Evolutionary conservation across 92 coral and sea anemone genomes (phyloP), one percentile per base, ranked within the genome.

Genomic region (Siderastrea siderea): DNA sequence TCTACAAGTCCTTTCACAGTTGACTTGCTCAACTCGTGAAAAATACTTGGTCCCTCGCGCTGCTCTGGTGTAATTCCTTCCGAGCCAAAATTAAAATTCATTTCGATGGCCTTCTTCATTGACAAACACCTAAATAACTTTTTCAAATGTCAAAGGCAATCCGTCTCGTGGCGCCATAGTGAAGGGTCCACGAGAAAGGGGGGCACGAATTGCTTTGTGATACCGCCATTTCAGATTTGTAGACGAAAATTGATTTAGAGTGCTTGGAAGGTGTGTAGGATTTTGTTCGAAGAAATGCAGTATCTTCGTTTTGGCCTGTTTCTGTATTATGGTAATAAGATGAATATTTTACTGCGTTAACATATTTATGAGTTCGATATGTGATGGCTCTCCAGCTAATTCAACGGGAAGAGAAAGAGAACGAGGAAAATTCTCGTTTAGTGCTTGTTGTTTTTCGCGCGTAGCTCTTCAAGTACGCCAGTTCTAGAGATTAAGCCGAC

Each of bases 251-350:
- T 62, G 54, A 16, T 68, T 65, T 15, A 9, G n/a, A 15, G 49
- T 67, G 66, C 55, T 59, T 7, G n/a, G 47, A 43, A 74, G 48
- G 80, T 73, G 47, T 51, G 13, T 64, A 65, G 44, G 8, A 76
- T 63, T 45, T 65, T 71, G 54, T 50, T 16, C 49, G 74, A 11
- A 51, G 69, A 73, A 82, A 81, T 82, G 47, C 77, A 83, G 61
- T 48, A 75, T 71, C 52, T 80, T 86, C 53, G 77, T 84, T 69
- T 68, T 47, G 68, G 59, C 71, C 77, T 77, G 66, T 82, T 81
- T 91, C 90, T 79, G 87, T 86, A 85, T 95, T 95, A 95, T 95
- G 98, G 81, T 95, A 95, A 95, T 95, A 93, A 77, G 89, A 71
- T 87, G 95, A 92, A 93, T 95, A 90, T 87, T 87, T 68, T 77